A percentile compares a stretch with the other conserved stretches of the same genome.
These are phyloP conservation scores for Metacarcinus magister DNA, from an alignment of 2,888 invertebrate species.

Conservation along the genomic window DNA sequence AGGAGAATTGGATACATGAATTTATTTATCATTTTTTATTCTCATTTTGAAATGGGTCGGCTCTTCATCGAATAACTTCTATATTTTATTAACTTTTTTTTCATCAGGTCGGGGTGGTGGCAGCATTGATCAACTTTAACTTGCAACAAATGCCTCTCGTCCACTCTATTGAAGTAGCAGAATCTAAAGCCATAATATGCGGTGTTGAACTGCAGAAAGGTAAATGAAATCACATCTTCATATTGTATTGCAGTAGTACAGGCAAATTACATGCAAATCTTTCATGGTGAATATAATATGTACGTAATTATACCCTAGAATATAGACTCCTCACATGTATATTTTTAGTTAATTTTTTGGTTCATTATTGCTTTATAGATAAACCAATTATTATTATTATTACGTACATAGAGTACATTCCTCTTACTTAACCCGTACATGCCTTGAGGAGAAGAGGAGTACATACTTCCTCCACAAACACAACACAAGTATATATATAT, in stretches of 20 bases:
- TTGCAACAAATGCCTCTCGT: constrained; percentile 85
- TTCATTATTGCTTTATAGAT: no score
- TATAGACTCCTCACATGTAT: no score
- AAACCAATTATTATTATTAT: no score
- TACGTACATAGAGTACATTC: no score
- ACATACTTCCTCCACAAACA: no score
- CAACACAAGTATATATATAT: no score
- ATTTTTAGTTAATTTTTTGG: no score
- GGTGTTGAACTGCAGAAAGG: constrained; percentile 83
- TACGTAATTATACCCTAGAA: no score
- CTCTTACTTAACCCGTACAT: no score
- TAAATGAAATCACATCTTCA: constrained; percentile 58
- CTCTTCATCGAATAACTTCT: neutral
- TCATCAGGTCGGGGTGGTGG: constrained; percentile 83
- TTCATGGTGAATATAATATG: neutral
- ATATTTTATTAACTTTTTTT: neutral
- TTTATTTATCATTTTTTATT: neutral
- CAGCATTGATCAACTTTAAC: constrained; percentile 87
- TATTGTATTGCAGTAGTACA: neutral
- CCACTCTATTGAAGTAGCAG: constrained; percentile 86
- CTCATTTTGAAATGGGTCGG: no score
- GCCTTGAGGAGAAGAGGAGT: no score
- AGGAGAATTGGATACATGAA: neutral
- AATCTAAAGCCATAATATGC: constrained; percentile 86
- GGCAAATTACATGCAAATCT: neutral